Base-by-base conservation (phyloP, 2,888 invertebrate species). In the Drosophila infuscata region DNA sequence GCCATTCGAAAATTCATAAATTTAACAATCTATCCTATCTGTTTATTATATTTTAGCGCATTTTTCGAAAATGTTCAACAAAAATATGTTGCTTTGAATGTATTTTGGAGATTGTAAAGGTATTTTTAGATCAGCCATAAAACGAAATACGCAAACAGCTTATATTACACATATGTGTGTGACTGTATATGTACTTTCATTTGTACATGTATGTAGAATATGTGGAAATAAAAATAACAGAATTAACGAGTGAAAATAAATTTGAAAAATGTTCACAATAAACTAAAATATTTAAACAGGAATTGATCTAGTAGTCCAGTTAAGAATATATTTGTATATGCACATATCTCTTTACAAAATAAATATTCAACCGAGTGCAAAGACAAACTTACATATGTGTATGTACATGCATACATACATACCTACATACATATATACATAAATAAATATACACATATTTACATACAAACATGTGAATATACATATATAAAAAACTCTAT, bases 111-210 rank as follows among this genome's bases (percentile, higher is more conserved):
- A 74, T 84, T 77, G 66, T 60, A 71, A 72, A 73, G 74, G 76
- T 89, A 89, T 89, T 89, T 89, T 83, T 89, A 91, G 89, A 74
- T 75, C 68, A 65, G 72, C 74, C 69, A 65, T 79, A 81, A 72
- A 68, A 61, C 75, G 74, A 83, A 79, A 79, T 91, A 90, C 89
- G 91, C 92, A 91, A 91, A 90, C 92, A 92, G 81, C 83, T 92
- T 81, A 89, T 83, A 86, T 92, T 92, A 90, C 91, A 46, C 51
- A 72, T 41, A 54, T 36, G 52, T 56, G 48, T 73, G 65, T 51
- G 63, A 35, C 33, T 60, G 38, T 60, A 57, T 64, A 15, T 56
- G 51, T 33, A 41, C 25, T n/a, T 35, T 20, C n/a, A 43, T 61
- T 36, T 70, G 25, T 35, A 58, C 32, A 36, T n/a, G 56, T 41